phyloP scores from a whole-genome alignment of 2,888 invertebrate species.

The Torymus auratus region DNA sequence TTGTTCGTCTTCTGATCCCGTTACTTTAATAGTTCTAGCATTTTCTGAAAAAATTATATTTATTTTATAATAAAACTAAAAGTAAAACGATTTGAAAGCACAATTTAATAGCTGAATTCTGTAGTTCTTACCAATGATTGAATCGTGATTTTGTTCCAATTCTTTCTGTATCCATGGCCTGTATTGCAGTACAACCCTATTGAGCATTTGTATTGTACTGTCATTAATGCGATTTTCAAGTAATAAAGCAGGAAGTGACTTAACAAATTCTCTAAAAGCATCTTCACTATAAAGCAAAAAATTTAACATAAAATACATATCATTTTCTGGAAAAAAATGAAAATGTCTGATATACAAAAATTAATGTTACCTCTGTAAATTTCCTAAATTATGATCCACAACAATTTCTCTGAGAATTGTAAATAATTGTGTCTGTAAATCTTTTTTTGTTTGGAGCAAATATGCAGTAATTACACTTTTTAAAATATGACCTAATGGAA shows the following conservation, averaged over 20 bases:
- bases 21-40: slow-evolving; percentile 70
- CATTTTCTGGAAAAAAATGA: slow-evolving; percentile 10
- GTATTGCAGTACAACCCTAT: slow-evolving; percentile 69
- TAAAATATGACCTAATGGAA: slow-evolving; percentile 66
- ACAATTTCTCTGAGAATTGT: slow-evolving; percentile 77
- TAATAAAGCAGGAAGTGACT: slow-evolving; percentile 68
- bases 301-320: slow-evolving; percentile 11
- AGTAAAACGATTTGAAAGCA: background rate
- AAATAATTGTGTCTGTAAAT: slow-evolving; percentile 74
- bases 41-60: slow-evolving; percentile 68
- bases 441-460: slow-evolving; percentile 63
- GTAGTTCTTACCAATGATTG: slow-evolving; percentile 68
- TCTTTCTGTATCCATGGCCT: slow-evolving; percentile 67
- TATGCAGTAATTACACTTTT: slow-evolving; percentile 63
- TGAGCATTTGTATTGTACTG: slow-evolving; percentile 69
- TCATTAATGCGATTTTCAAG: slow-evolving; percentile 67
- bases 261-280: slow-evolving; percentile 68
- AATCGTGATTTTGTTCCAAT: slow-evolving; percentile 66
- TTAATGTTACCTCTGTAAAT: slow-evolving; percentile 70
- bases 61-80: slow-evolving; percentile 15
- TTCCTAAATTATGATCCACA: slow-evolving; percentile 73
- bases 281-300: slow-evolving; percentile 64
- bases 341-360: background rate
- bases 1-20: slow-evolving; percentile 67
- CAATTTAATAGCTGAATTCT: slow-evolving; percentile 11